phyloP scores from a whole-genome alignment of 2,797 vertebrate genomes.

The Alauda arvensis region DNA sequence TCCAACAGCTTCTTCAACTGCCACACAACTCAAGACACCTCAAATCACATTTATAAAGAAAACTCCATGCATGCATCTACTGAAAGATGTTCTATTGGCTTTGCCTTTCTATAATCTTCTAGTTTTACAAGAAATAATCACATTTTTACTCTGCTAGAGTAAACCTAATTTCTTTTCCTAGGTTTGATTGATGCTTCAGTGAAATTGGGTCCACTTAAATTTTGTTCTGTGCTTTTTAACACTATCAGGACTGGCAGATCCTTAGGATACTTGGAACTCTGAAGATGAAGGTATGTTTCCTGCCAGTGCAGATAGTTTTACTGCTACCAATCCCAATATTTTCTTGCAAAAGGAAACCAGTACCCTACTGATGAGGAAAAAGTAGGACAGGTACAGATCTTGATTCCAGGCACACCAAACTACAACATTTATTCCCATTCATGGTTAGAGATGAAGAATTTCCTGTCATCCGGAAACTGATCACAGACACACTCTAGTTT shows the following conservation, averaged over 20 bases:
- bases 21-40: background rate
- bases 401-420: background rate
- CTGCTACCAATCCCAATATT: background rate
- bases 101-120: background rate
- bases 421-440: background rate
- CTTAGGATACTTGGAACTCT: background rate
- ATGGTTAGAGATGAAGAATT: background rate
- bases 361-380: background rate
- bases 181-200: background rate
- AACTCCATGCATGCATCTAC: background rate
- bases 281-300: background rate
- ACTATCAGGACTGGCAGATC: background rate
- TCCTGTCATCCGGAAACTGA: background rate
- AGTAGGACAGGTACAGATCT: background rate
- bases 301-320: background rate
- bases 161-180: background rate
- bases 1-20: constrained; percentile 2
- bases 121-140: background rate
- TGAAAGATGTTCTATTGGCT: background rate
- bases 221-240: background rate
- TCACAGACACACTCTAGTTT: background rate
- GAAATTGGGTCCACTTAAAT: background rate
- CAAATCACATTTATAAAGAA: background rate
- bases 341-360: background rate
- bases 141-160: background rate